Evolutionary conservation across 2,797 vertebrate genomes (phyloP).

Genomic region (Eurystomus glaucurus): DNA sequence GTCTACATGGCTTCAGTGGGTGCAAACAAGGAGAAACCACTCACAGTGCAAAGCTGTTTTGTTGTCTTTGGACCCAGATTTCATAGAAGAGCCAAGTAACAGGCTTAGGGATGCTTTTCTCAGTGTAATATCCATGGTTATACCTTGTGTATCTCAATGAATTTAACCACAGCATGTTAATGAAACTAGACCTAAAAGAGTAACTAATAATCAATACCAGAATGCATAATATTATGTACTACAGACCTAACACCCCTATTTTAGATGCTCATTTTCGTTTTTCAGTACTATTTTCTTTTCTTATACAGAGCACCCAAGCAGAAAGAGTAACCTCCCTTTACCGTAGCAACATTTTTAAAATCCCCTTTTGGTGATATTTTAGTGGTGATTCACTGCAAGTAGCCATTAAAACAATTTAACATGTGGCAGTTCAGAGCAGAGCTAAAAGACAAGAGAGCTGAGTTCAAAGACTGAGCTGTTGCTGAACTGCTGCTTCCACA

Average conservation of each 20-base stretch:
- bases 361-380: not conserved
- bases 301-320: not conserved
- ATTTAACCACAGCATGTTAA: not conserved
- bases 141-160: not conserved
- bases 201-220: not conserved
- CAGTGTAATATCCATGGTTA: fast-evolving
- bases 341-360: not conserved
- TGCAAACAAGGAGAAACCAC: not conserved
- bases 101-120: not conserved
- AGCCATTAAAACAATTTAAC: slow-evolving; percentile 67
- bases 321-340: not conserved
- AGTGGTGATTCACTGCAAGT: not conserved
- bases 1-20: fast-evolving
- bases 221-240: not conserved
- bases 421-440: slow-evolving; percentile 59
- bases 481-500: slow-evolving; percentile 49
- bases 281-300: not conserved
- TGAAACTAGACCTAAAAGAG: not conserved
- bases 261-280: not conserved
- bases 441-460: not conserved
- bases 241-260: not conserved
- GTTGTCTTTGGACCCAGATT: not conserved
- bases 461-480: slow-evolving; percentile 35
- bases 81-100: not conserved
- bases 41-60: not conserved